Evolutionary conservation across 37 sponge, comb jelly and placozoan species (phyloP), one percentile per base, ranked within the genome.

Genomic region (Petrosia ficiformis): DNA sequence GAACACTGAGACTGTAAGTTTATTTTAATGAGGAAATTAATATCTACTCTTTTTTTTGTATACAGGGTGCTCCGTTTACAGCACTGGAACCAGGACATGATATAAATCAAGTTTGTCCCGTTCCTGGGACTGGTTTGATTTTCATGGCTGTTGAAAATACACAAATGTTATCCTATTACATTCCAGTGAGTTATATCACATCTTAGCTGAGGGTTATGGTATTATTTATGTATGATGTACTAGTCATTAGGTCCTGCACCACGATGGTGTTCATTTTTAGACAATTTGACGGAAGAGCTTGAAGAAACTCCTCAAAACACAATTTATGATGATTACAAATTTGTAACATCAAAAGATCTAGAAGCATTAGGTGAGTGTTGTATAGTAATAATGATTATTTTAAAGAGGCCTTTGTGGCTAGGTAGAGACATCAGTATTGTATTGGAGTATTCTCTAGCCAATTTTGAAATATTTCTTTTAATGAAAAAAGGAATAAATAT

Each of bases 241-340:
- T 60, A 93, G 94, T 57, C 90, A 2, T 58, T 97, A 1, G 94
- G 98, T 0, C 92, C 89, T 16, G 95, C 98, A 33, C 98, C 98
- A 34, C 66, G 64, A 37, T 97, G 98, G 98, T 97, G 98, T 65
- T 94, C 89, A 5, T 97, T 97, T 70, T 80, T 97, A 72, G 98
- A 97, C 72, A 94, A 61, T 52, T 78, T 97, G 22, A 86, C 95
- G 24, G 98, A 97, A 77, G 98, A 97, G 75, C 78, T 97, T 64
- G 98, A 97, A 68, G 98, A 97, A 70, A 81, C 75, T 40, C 68
- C 88, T 2, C 86, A 94, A 59, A 87, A 80, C 31, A 73, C 77
- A 22, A 88, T 97, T 30, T 97, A 95, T 56, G 98, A 97, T 39
- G 98, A 97, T 78, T 97, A 97, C 86, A 97, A 97, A 85, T 97